Conservation (phyloP, 2,797 vertebrate species). For the Ctenochaetus hawaiiensis region DNA sequence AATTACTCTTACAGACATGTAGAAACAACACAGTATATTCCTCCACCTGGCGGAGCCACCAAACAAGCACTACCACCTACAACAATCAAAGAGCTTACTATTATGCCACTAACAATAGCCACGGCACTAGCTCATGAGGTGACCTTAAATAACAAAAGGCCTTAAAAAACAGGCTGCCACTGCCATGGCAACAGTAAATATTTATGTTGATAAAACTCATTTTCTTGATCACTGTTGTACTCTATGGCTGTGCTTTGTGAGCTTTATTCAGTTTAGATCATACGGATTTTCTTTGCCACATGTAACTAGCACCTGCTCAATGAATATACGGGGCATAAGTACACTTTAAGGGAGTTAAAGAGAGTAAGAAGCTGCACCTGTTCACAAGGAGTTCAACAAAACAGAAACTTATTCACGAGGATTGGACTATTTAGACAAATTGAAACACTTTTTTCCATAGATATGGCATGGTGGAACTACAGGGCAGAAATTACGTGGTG, state of each 20-base stretch:
- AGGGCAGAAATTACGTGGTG: neutral
- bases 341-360: slow-evolving; percentile 72
- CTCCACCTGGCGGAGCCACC: slow-evolving; percentile 20
- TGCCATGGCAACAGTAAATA: slow-evolving; percentile 26
- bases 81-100: slow-evolving; percentile 23
- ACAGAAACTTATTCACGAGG: slow-evolving; percentile 15
- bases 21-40: slow-evolving; percentile 26
- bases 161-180: slow-evolving; percentile 25
- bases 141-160: slow-evolving; percentile 34
- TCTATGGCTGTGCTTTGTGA: slow-evolving; percentile 32
- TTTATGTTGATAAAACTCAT: slow-evolving; percentile 15
- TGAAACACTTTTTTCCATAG: slow-evolving; percentile 14
- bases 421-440: neutral
- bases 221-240: slow-evolving; percentile 12
- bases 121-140: slow-evolving; percentile 21
- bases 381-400: slow-evolving; percentile 31
- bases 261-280: slow-evolving; percentile 19
- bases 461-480: neutral
- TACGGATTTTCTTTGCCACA: slow-evolving; percentile 24
- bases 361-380: slow-evolving; percentile 35
- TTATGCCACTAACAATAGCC: neutral
- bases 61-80: slow-evolving; percentile 29
- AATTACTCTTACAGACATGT: slow-evolving; percentile 14
- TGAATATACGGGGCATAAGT: slow-evolving; percentile 63
- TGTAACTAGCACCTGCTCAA: slow-evolving; percentile 49